phyloP scores from a whole-genome alignment of 1,140 invertebrate genomes.

The Polypedilum pembai region DNA sequence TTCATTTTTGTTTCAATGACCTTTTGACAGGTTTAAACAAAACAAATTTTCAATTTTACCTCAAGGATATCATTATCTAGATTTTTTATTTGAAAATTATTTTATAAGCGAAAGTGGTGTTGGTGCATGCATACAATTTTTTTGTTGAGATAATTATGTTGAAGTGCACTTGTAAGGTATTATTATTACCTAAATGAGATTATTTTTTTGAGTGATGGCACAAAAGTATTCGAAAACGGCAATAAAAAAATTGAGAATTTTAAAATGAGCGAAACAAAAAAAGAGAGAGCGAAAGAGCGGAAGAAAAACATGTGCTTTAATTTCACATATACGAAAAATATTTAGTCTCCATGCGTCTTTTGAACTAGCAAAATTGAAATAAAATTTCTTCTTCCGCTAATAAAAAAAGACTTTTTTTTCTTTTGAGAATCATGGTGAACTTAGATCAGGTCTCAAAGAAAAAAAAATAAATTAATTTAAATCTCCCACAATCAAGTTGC shows the following conservation, averaged over 20 bases:
- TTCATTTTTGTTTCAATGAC: conserved; percentile 6
- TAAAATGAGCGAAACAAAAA: background rate
- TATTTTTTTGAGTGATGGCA: background rate
- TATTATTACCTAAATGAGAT: background rate
- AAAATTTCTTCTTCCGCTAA: background rate
- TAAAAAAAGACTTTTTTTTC: background rate
- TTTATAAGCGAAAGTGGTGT: background rate
- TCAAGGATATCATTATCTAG: background rate
- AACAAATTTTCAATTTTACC: background rate
- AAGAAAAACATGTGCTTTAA: background rate
- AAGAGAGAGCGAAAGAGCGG: background rate
- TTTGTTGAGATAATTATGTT: background rate
- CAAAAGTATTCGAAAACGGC: background rate
- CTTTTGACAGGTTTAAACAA: conserved; percentile 5
- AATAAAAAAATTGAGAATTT: background rate
- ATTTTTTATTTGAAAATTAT: background rate
- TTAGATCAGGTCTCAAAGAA: conserved; percentile 11
- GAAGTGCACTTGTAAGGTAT: background rate
- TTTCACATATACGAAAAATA: background rate
- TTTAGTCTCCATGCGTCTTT: conserved; percentile 21
- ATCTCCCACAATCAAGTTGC: background rate
- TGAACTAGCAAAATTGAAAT: background rate
- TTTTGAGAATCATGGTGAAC: conserved; percentile 4
- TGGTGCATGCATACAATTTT: background rate
- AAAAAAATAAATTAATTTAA: background rate